Conservation (phyloP, 1,140 invertebrate species). For the Pseudoatta argentina region DNA sequence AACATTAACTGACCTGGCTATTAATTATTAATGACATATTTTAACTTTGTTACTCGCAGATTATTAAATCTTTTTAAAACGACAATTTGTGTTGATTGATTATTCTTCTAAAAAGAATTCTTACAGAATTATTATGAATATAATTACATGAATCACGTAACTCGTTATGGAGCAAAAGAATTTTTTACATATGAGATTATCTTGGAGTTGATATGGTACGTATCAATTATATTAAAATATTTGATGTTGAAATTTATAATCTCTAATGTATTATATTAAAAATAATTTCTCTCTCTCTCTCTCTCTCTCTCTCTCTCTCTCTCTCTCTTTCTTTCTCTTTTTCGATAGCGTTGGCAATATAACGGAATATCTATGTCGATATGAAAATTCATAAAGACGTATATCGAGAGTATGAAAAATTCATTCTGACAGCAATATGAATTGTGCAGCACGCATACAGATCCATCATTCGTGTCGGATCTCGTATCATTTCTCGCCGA, state of each 20-base stretch:
- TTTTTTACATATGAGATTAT: constrained; percentile 2
- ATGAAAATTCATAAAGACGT: constrained; percentile 23
- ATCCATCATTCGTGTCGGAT: constrained; percentile 24
- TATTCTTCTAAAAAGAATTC: constrained; percentile 25
- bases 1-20: background rate
- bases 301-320: background rate
- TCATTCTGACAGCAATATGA: constrained; percentile 19
- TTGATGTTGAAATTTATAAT: constrained; percentile 4
- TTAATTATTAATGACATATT: constrained; percentile 26
- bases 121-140: background rate
- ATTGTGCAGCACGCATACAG: background rate
- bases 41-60: constrained; percentile 17
- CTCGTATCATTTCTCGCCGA: constrained; percentile 6
- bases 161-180: background rate
- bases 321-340: background rate
- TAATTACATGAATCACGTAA: background rate
- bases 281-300: background rate
- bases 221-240: constrained; percentile 16
- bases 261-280: background rate
- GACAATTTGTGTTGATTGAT: constrained; percentile 12
- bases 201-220: background rate
- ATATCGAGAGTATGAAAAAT: constrained; percentile 17
- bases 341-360: background rate
- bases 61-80: constrained; percentile 25
- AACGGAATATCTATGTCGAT: background rate